phyloP scores from a whole-genome alignment of 2,797 vertebrate genomes.

The Esox lucius region DNA sequence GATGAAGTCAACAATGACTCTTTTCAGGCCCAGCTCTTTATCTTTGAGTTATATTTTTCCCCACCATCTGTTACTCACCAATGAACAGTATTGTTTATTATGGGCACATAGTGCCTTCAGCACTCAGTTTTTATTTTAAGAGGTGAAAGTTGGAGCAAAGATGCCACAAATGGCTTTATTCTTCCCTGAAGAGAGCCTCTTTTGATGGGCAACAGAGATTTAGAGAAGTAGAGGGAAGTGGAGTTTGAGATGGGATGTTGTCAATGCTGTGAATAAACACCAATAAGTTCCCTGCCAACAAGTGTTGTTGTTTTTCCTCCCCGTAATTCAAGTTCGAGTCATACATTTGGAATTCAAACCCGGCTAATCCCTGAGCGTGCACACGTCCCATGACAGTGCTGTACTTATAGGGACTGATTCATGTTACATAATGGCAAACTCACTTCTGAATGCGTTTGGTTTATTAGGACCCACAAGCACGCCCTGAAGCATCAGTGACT shows the following conservation, averaged over 20 bases:
- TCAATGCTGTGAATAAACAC: background rate
- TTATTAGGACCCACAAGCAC: no score
- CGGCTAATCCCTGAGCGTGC: no score
- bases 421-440: background rate
- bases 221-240: background rate
- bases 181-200: constrained; percentile 34
- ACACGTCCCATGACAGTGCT: no score
- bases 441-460: background rate
- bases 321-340: no score
- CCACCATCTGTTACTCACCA: background rate
- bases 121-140: constrained; percentile 56
- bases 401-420: no score
- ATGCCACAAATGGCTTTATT: constrained; percentile 46
- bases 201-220: constrained; percentile 25
- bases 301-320: background rate
- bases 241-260: no score
- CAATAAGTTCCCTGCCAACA: background rate
- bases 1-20: background rate
- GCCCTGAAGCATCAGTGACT: no score
- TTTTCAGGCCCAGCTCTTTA: constrained; percentile 3
- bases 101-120: constrained; percentile 38
- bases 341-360: background rate
- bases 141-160: constrained; percentile 50
- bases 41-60: background rate
- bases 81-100: constrained; percentile 27